These are phyloP conservation scores for Pseudomyrmex cubaensis DNA, from an alignment of 1,140 invertebrate genomes.

Conservation along the genomic window DNA sequence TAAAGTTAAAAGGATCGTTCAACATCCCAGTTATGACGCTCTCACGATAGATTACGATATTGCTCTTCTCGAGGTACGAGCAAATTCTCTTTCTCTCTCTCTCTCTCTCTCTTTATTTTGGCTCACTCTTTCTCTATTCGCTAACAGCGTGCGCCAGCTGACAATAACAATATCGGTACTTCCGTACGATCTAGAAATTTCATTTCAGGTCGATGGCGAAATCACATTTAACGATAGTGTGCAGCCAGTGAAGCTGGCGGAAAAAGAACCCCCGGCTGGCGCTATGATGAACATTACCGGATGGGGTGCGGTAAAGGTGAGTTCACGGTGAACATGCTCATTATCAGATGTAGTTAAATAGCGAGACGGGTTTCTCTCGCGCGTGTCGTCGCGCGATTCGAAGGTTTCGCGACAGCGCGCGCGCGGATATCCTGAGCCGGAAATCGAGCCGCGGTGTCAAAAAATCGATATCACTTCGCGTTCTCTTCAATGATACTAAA, in stretches of 20 bases:
- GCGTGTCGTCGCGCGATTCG: background rate
- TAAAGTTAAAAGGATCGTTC: slow-evolving; percentile 26
- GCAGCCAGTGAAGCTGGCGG: slow-evolving; percentile 62
- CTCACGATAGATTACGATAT: slow-evolving; percentile 74
- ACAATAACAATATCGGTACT: slow-evolving; percentile 59
- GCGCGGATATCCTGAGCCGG: background rate
- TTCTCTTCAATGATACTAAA: no score
- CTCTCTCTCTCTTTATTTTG: background rate
- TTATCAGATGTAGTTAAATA: slow-evolving; percentile 39
- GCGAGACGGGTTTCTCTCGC: slow-evolving; percentile 2
- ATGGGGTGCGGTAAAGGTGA: slow-evolving; percentile 84
- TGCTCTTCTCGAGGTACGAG: slow-evolving; percentile 73
- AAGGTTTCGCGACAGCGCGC: slow-evolving; percentile 17
- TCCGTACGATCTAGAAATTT: slow-evolving; percentile 36
- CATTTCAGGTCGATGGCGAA: slow-evolving; percentile 55
- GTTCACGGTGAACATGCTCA: slow-evolving; percentile 11
- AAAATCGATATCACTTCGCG: slow-evolving; percentile 23
- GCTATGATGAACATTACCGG: slow-evolving; percentile 84
- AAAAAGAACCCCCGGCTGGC: slow-evolving; percentile 64
- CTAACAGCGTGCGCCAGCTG: slow-evolving; percentile 43
- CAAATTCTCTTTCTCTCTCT: background rate
- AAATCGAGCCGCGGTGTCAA: background rate
- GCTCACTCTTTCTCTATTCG: background rate
- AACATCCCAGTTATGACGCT: slow-evolving; percentile 70
- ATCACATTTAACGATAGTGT: slow-evolving; percentile 63